Evolutionary conservation across 2,888 invertebrate genomes (phyloP).

Genomic region (Nudaria mundana): DNA sequence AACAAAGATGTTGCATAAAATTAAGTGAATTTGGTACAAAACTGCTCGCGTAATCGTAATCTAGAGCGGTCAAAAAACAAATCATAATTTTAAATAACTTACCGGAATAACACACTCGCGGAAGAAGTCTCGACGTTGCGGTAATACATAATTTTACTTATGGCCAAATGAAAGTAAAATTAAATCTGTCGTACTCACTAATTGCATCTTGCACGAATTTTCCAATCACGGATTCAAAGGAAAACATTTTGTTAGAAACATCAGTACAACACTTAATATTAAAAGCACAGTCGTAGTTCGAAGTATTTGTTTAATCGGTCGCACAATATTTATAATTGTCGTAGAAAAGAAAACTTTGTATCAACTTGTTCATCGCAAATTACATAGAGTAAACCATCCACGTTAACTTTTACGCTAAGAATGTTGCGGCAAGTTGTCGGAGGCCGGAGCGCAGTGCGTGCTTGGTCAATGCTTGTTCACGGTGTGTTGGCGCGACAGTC

Average conservation of each 20-base stretch:
- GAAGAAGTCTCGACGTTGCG: slow-evolving; percentile 12
- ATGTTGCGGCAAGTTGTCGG: slow-evolving; percentile 77
- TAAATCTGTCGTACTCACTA: slow-evolving; percentile 56
- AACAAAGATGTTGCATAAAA: no score
- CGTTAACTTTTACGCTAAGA: slow-evolving; percentile 80
- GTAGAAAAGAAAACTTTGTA: slow-evolving; percentile 55
- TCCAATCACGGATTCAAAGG: slow-evolving; percentile 47
- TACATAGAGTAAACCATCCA: slow-evolving; percentile 79
- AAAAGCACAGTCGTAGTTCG: slow-evolving; percentile 54
- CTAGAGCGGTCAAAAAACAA: slow-evolving; percentile 11
- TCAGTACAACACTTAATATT: slow-evolving; percentile 54
- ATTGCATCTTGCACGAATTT: slow-evolving; percentile 57
- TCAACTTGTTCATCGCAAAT: slow-evolving; percentile 75
- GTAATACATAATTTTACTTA: slow-evolving; percentile 15
- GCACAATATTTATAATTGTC: slow-evolving; percentile 46
- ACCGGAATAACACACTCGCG: slow-evolving; percentile 22
- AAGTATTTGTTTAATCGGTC: slow-evolving; percentile 54
- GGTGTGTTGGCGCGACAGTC: slow-evolving; percentile 54
- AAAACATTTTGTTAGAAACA: slow-evolving; percentile 47
- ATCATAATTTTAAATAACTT: slow-evolving; percentile 17
- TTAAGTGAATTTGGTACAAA: no score
- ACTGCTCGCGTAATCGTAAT: slow-evolving; percentile 9
- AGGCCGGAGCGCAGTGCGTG: slow-evolving; percentile 60
- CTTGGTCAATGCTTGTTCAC: slow-evolving; percentile 75
- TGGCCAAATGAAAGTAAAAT: slow-evolving; percentile 36